These are phyloP conservation scores for Amblyopsis hoosieri DNA, from an alignment of 2,797 vertebrate species.

Conservation along the genomic window DNA sequence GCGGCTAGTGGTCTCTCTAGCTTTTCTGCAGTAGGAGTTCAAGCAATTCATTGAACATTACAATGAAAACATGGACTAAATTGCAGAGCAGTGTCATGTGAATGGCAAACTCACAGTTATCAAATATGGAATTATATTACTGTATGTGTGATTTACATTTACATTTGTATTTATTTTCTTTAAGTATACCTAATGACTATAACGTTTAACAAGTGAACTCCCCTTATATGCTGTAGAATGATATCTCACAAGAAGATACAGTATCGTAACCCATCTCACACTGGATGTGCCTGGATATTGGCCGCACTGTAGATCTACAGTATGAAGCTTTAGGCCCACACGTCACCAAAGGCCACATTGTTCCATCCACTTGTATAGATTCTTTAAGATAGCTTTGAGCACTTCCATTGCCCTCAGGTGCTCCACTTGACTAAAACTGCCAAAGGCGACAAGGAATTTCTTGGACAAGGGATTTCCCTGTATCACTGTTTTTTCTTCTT, in stretches of 20 bases:
- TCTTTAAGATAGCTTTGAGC: slow-evolving; percentile 57
- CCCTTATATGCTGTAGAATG: slow-evolving; percentile 40
- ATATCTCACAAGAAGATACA: slow-evolving; percentile 47
- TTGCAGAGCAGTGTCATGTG: not conserved
- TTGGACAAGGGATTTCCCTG: slow-evolving; percentile 22
- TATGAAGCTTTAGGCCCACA: slow-evolving; percentile 54
- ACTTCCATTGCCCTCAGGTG: slow-evolving; percentile 31
- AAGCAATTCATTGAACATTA: slow-evolving; percentile 87
- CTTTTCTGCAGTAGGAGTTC: slow-evolving; percentile 79
- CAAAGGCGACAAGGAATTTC: slow-evolving; percentile 27
- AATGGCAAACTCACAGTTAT: too few relatives aligned
- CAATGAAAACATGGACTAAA: slow-evolving; percentile 86
- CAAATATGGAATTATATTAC: too few relatives aligned
- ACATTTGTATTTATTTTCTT: slow-evolving; percentile 2
- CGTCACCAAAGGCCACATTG: slow-evolving; percentile 56
- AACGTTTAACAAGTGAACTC: slow-evolving; percentile 37
- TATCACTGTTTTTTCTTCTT: slow-evolving; percentile 21
- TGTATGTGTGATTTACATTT: slow-evolving; percentile 14
- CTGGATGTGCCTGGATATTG: slow-evolving; percentile 65
- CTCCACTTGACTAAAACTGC: slow-evolving; percentile 35
- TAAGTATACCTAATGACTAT: slow-evolving; percentile 28
- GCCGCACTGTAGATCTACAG: slow-evolving; percentile 52
- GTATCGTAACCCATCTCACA: slow-evolving; percentile 52
- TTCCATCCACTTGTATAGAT: slow-evolving; percentile 56
- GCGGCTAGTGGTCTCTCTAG: slow-evolving; percentile 62